These are phyloP conservation scores for Coryphaenoides rupestris DNA, from an alignment of 2,113 vertebrate species.

Conservation along the genomic window DNA sequence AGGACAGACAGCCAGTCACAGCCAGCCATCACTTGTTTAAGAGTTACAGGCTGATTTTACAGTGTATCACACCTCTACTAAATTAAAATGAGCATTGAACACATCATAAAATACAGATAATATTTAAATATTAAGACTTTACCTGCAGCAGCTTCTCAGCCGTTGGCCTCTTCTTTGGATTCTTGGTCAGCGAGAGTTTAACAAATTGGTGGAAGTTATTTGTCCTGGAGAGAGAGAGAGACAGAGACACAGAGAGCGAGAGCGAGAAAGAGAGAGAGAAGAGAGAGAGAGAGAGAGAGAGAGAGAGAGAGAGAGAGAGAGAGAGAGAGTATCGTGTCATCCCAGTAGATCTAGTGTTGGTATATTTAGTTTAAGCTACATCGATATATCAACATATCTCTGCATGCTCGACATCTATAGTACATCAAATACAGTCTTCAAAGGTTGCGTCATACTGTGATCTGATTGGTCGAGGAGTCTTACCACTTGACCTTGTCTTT, in stretches of 20 bases:
- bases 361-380: no score
- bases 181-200: conserved; percentile 96
- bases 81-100: not conserved
- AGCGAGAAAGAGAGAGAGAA: not conserved
- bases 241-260: not conserved
- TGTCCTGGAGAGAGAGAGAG: conserved; percentile 73
- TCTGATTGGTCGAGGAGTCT: conserved; percentile 23
- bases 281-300: not conserved
- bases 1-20: not conserved
- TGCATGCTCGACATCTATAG: no score
- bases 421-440: no score
- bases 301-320: no score
- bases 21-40: not conserved
- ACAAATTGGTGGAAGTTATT: conserved; percentile 98
- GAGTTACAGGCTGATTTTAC: not conserved
- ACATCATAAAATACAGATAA: not conserved
- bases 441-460: no score
- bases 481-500: conserved; percentile 98
- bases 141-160: conserved; percentile 97
- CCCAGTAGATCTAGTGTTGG: no score
- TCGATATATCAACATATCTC: no score
- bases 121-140: conserved; percentile 11
- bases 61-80: not conserved
- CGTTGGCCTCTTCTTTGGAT: conserved; percentile 93
- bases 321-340: no score